phyloP scores from a whole-genome alignment of 2,888 invertebrate species.

The Lucinisca nassula region DNA sequence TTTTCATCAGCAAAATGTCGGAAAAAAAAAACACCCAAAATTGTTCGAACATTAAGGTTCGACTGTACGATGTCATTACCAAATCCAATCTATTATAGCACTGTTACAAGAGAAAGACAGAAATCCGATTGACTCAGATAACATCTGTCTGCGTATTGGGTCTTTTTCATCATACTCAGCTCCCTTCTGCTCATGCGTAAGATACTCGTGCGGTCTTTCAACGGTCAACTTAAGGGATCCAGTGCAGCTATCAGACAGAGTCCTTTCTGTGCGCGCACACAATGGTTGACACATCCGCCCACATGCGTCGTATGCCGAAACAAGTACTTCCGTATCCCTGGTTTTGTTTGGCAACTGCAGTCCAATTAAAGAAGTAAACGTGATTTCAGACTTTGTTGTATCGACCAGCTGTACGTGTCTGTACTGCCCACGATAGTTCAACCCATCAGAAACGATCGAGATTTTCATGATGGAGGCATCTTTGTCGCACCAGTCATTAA shows the following conservation, averaged over 20 bases:
- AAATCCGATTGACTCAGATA: not conserved
- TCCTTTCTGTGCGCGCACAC: slow-evolving; percentile 50
- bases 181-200: not conserved
- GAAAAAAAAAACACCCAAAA: too few species aligned
- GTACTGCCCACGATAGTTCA: slow-evolving; percentile 81
- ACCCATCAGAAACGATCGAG: slow-evolving; percentile 78
- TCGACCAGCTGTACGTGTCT: slow-evolving; percentile 72
- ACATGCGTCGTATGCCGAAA: slow-evolving; percentile 80
- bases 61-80: too few species aligned
- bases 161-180: not conserved
- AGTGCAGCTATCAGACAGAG: not conserved
- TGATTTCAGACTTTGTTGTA: slow-evolving; percentile 65
- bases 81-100: not conserved
- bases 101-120: not conserved
- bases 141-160: too few species aligned
- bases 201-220: not conserved
- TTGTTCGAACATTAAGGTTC: too few species aligned
- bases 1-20: too few species aligned
- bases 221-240: not conserved
- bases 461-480: slow-evolving; percentile 48
- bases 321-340: slow-evolving; percentile 69
- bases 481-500: slow-evolving; percentile 1
- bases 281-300: slow-evolving; percentile 82
- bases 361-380: slow-evolving; percentile 75
- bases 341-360: slow-evolving; percentile 72